Evolutionary conservation across 2,888 invertebrate genomes (phyloP), one percentile per base, ranked within the genome.

Genomic region (Xylocampa areola): DNA sequence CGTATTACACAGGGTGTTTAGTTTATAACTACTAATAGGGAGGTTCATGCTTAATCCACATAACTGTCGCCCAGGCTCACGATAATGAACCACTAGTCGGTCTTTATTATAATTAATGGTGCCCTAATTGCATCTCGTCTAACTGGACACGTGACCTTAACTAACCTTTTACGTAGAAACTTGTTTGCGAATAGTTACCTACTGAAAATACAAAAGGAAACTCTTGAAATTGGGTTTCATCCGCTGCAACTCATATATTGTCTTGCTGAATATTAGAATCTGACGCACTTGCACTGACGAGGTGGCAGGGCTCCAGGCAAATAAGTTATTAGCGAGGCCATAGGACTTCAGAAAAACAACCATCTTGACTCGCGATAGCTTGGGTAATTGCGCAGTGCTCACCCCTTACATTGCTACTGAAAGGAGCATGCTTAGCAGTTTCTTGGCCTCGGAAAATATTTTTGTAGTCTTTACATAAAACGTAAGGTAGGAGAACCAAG

Each of bases 51-150:
- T 60, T 60, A 49, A 53, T 60, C 41, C 61, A 60, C 60, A 59
- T 68, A 59, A 67, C 58, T 68, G 47, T 76, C 70, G 82, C 80
- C 62, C 81, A 80, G 77, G 72, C 73, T 58, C 68, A 64, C 64
- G 69, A 58, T 76, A 77, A 77, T 76, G 65, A 62, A 68, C 52
- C 59, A 57, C 63, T 45, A 37, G 68, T 67, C 60, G 61, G 67
- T 60, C 72, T 77, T 79, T 76, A 81, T 77, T 75, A 72, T 76
- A 80, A 84, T 82, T 85, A 84, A 79, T 76, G 61, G 68, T 61
- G 72, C 57, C 57, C 74, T 84, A 84, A 85, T 84, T 85, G 73
- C 66, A 73, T 67, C 62, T 68, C 14, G 41, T 54, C 63, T 59
- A 61, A 55, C 54, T 55, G 43, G 25, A 48, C 58, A 37, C 23